Evolutionary conservation across 2,797 vertebrate genomes (phyloP).

Genomic region (Cygnus olor): DNA sequence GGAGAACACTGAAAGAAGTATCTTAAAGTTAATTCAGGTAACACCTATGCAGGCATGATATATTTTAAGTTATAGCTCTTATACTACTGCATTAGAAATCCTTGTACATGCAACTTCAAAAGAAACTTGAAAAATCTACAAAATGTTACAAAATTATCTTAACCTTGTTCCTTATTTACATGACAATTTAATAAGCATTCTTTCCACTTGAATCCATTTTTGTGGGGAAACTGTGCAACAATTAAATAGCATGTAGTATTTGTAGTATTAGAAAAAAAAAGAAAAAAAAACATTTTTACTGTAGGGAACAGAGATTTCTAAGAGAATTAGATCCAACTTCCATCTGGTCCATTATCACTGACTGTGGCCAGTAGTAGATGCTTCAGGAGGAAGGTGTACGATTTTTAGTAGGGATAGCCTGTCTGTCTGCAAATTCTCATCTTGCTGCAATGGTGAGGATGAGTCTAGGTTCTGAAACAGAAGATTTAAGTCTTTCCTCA

Average conservation of each 20-base stretch:
- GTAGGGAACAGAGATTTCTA: neutral
- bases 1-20: neutral
- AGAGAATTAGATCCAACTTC: neutral
- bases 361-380: constrained; percentile 18
- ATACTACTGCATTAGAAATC: neutral
- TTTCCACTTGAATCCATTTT: neutral
- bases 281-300: neutral
- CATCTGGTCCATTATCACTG: neutral
- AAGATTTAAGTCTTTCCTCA: neutral
- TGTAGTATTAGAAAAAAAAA: neutral
- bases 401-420: neutral
- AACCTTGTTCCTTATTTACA: neutral
- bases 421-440: neutral
- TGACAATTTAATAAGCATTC: neutral
- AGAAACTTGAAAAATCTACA: neutral
- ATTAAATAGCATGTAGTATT: neutral
- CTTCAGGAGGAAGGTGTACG: constrained; percentile 20
- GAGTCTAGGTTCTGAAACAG: neutral
- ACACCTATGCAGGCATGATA: neutral
- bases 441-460: neutral
- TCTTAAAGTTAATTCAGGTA: neutral
- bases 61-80: neutral
- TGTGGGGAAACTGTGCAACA: neutral
- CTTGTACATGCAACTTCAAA: neutral
- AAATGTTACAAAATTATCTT: neutral